Base-by-base conservation (phyloP, 2,113 vertebrate genomes). In the Microcebus tavaratra region DNA sequence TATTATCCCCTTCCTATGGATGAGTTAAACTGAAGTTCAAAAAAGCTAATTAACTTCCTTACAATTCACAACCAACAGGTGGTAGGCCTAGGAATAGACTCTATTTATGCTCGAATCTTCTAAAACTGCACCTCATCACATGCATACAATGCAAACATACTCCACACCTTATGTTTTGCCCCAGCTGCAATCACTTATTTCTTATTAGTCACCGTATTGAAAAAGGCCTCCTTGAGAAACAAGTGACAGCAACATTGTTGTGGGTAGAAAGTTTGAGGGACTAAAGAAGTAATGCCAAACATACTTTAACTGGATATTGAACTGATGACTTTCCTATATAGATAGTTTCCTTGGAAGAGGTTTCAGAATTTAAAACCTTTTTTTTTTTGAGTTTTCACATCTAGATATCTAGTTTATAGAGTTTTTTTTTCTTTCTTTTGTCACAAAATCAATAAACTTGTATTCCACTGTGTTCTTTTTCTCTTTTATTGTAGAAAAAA, bases 351-450 rank as follows among this genome's bases (percentile, higher is more conserved):
- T 88, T 92, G 55, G n/a, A 92, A 88, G 39, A 57, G 13, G 2
- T 73, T 92, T 95, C 34, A 78, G 45, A 67, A 76, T 72, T 85
- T 80, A 92, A 70, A 84, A 73, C 14, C 15, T 55, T 80, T 29
- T 57, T 29, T 57, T 87, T 57, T 92, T 87, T 82, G 27, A 91
- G 15, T 9, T 78, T 65, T 45, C 21, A 68, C 14, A 29, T 78
- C 5, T 50, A 72, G n/a, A 12, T 82, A 78, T 55, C 25, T 50
- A 76, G 23, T 36, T 76, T 42, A 12, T 25, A 90, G 31, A 21
- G 10, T 87, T 86, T 76, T 42, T 63, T 90, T 63, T 90, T 15
- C 57, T 88, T 95, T 45, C 8, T 82, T 93, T 81, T 95, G 59
- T 94, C 39, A 48, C 8, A 67, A 61, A 68, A 63, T 67, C 53